Evolutionary conservation across 2,797 vertebrate species (phyloP), one percentile per base, ranked within the genome.

Genomic region (Spea hammondii): DNA sequence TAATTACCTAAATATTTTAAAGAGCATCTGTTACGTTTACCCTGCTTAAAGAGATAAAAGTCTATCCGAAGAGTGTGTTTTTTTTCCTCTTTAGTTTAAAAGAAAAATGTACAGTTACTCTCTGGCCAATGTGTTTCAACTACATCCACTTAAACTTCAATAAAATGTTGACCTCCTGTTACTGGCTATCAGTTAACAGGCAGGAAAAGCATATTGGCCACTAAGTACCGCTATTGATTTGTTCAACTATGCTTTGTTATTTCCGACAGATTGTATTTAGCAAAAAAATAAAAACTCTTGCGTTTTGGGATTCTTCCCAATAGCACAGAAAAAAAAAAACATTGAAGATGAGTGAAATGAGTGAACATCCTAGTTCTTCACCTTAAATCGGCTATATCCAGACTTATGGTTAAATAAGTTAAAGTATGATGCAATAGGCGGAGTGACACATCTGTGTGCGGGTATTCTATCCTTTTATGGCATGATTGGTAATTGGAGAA

Each of bases 81-180:
- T 17, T 17, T 17, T 17, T 17, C 17, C 44, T 70, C 49, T 50
- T 70, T 12, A 59, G 6, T 11, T 14, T 7, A 50, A 70, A 64
- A 65, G 46, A 67, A 65, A 72, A 80, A 74, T 50, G 14, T 17
- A 5, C 45, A 59, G 9, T 32, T 10, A 32, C 14, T 13, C 1
- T 46, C 46, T 8, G 54, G 55, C 17, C 47, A 59, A n/a, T 60
- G 48, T 47, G 17, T 60, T 77, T 60, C 71, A 54, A 77, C 51
- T 68, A 62, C 69, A 50, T 47, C 46, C 62, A 53, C 55, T 67
- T 59, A 53, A 48, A 10, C 55, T 69, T 69, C 13, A 60, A 5
- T 71, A 67, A 76, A 51, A 72, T 46, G 59, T 46, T 79, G 78
- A 69, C 65, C 73, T 76, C 60, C 65, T 72, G 79, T 70, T 76